Percentiles rank a stretch among this genome's conserved stretches.
phyloP scores from a whole-genome alignment of 2,888 invertebrate species.

The Amphipyra tragopoginis region DNA sequence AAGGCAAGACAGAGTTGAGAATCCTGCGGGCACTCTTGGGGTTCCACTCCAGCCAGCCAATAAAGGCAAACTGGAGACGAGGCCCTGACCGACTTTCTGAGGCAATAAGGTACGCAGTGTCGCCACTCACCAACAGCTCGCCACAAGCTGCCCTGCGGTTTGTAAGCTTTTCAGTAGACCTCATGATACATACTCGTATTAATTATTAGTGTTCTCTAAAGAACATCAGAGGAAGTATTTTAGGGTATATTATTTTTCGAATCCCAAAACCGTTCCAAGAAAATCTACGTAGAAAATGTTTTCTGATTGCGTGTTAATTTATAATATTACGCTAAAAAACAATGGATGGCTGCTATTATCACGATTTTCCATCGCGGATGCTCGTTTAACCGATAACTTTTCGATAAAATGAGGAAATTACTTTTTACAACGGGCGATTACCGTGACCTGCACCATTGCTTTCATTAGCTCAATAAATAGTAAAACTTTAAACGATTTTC shows the following conservation, averaged over 20 bases:
- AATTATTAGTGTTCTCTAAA: slow-evolving; percentile 6
- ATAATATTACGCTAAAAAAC: slow-evolving; percentile 23
- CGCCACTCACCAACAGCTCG: no score
- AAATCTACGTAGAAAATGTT: slow-evolving; percentile 7
- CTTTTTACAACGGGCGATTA: slow-evolving; percentile 49
- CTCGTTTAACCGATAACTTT: slow-evolving; percentile 37
- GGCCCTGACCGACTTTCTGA: no score
- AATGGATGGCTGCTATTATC: slow-evolving; percentile 18
- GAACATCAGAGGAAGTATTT: slow-evolving; percentile 29
- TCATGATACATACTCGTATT: no score
- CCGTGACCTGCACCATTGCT: slow-evolving; percentile 35
- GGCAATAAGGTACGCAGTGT: no score
- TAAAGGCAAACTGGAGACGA: no score
- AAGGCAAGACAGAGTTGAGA: no score
- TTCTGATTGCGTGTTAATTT: slow-evolving; percentile 35
- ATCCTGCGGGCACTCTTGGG: no score
- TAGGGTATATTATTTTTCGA: slow-evolving; percentile 29
- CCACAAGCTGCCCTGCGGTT: no score
- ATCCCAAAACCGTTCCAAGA: slow-evolving; percentile 5
- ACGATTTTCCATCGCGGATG: slow-evolving; percentile 34
- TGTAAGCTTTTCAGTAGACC: no score
- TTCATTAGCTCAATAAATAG: slow-evolving; percentile 37
- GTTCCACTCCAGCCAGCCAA: no score
- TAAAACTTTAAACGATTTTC: slow-evolving; percentile 28
- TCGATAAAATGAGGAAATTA: slow-evolving; percentile 46